Evolutionary conservation across 2,797 vertebrate species (phyloP).

Genomic region (Glyptemys insculpta): DNA sequence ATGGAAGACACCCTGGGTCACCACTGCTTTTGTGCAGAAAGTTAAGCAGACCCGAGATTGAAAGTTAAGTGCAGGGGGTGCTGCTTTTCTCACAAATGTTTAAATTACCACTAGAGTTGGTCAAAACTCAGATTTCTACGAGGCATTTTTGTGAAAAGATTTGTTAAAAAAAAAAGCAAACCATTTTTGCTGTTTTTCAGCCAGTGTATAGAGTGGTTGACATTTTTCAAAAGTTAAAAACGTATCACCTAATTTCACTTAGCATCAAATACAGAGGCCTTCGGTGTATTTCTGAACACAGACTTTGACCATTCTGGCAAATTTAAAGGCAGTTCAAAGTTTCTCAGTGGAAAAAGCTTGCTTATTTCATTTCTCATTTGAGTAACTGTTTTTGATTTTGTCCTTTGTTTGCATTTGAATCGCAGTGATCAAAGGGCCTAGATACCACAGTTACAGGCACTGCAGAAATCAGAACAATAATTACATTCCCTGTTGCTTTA

Average conservation of each 20-base stretch:
- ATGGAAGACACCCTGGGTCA: slow-evolving; percentile 33
- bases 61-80: slow-evolving; percentile 49
- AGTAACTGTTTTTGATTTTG: neutral
- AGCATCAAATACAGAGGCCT: neutral
- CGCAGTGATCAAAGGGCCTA: neutral
- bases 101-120: neutral
- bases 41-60: neutral
- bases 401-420: neutral
- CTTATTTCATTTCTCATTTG: neutral
- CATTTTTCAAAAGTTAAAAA: neutral
- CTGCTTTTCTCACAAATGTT: slow-evolving; percentile 31
- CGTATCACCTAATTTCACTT: neutral
- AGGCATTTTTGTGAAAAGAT: neutral
- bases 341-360: neutral
- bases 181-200: neutral
- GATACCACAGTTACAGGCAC: neutral
- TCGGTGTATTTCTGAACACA: neutral
- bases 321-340: neutral
- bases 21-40: neutral
- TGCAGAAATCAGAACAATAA: neutral
- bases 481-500: neutral
- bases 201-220: neutral
- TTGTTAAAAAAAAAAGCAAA: neutral
- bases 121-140: neutral
- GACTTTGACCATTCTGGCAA: neutral